Base-by-base conservation (phyloP, 1,140 invertebrate genomes). In the Hyles euphorbiae region DNA sequence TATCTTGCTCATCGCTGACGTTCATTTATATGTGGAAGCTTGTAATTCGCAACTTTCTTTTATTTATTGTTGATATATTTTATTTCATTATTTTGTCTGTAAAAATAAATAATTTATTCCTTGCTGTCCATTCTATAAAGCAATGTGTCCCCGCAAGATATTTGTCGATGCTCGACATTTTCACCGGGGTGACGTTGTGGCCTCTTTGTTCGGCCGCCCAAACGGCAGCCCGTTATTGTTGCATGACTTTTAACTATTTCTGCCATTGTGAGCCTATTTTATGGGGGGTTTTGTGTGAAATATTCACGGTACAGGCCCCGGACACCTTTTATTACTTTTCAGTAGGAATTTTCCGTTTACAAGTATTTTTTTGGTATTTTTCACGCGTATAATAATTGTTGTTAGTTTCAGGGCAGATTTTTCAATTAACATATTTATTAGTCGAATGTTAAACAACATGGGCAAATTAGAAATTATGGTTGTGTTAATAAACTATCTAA, bases 141-240 rank as follows among this genome's bases (percentile, higher is more conserved):
- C 60, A 3, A 57, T 74, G 68, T 68, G 59, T 58, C 52, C 43
- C 36, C 12, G 43, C 34, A 32, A 60, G 65, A 66, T 72, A 73
- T 75, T 76, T 71, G 74, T 68, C 73, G 67, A 70, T 67, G 65
- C 65, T 65, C 65, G 63, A 64, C 68, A 63, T 71, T 72, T 65
- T 70, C 67, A 65, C 52, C 63, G 58, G 60, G 63, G 59, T 60
- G 70, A 64, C 66, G 67, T 61, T 58, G 63, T 63, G 64, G 62
- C 68, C 61, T 66, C 66, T 71, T 76, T 76, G 76, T 76, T 67
- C 57, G 49, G 53, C 50, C 71, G 67, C 72, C 70, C 65, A 68
- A 71, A 71, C 59, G 61, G 67, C 66, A 71, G 61, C 63, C 66
- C 48, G 9, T 68, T 72, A 71, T 75, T 77, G 74, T 79, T 61